phyloP scores from a whole-genome alignment of 1,140 invertebrate genomes.

The Pseudomyrmex concolor region DNA sequence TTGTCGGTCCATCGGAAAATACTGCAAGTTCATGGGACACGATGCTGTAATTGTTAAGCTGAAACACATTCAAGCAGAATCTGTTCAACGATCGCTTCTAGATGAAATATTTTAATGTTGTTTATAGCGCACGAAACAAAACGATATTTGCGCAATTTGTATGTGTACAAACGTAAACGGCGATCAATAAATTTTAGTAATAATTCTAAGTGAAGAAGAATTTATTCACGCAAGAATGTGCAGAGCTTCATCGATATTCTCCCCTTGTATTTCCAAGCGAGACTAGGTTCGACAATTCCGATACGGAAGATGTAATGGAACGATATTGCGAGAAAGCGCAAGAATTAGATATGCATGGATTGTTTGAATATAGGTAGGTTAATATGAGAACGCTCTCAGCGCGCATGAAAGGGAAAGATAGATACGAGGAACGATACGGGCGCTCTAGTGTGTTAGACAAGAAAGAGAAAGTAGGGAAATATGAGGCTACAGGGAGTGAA shows the following conservation, averaged over 20 bases:
- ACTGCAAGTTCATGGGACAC: conserved; percentile 98
- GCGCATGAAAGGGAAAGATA: conserved; percentile 38
- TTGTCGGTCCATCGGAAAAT: conserved; percentile 99
- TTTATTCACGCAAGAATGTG: conserved; percentile 40
- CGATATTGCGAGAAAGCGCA: conserved; percentile 42
- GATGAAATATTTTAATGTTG: conserved; percentile 16
- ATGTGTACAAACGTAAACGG: conserved; percentile 1
- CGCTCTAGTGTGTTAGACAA: conserved; percentile 16
- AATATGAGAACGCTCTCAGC: conserved; percentile 76
- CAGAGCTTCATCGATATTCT: conserved; percentile 52
- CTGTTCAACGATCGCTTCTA: conserved; percentile 25
- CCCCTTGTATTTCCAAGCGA: conserved; percentile 4
- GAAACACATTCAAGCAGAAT: conserved; percentile 80
- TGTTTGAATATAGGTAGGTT: conserved; percentile 78
- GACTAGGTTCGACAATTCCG: conserved; percentile 46
- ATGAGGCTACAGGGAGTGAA: conserved; percentile 50
- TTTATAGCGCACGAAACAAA: conserved; percentile 4
- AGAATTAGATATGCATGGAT: conserved; percentile 79
- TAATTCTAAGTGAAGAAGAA: conserved; percentile 16
- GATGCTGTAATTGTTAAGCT: conserved; percentile 98
- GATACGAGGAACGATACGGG: conserved; percentile 55
- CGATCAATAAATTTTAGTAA: conserved; percentile 26
- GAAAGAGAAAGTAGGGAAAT: conserved; percentile 9
- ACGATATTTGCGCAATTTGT: conserved; percentile 31
- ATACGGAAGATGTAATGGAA: conserved; percentile 60